These are phyloP conservation scores for Philonicus albiceps DNA, from an alignment of 2,888 invertebrate species.

Conservation along the genomic window DNA sequence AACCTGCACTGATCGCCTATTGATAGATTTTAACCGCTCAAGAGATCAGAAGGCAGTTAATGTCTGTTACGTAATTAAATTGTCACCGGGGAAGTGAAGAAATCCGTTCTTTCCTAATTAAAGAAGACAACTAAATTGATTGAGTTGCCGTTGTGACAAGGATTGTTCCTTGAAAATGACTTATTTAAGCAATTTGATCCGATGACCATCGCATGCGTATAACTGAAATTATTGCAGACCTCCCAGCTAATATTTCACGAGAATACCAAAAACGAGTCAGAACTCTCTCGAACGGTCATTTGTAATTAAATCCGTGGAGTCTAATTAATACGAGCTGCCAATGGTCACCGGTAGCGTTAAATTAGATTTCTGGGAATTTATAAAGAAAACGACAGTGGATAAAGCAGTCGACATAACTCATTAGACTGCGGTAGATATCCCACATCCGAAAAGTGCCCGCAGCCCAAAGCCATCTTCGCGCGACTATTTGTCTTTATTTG, in stretches of 20 bases:
- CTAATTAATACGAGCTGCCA: slow-evolving; percentile 28
- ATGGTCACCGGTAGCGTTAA: slow-evolving; percentile 41
- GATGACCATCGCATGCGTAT: not conserved
- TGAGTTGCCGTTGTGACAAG: not conserved
- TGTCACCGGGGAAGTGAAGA: not conserved
- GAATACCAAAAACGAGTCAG: not conserved
- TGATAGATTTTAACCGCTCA: not conserved
- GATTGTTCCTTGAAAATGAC: not conserved
- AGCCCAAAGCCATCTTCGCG: not conserved
- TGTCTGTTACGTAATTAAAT: not conserved
- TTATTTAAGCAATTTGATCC: not conserved
- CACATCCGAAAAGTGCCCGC: not conserved
- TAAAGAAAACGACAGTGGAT: slow-evolving; percentile 21
- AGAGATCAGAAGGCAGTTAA: not conserved
- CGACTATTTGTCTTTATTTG: slow-evolving; percentile 28
- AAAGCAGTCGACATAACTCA: slow-evolving; percentile 26
- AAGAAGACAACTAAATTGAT: not conserved
- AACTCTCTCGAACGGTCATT: not conserved
- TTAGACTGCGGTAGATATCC: slow-evolving; percentile 13
- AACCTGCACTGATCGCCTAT: not conserved
- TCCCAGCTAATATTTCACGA: not conserved
- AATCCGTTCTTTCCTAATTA: not conserved
- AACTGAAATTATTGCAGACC: not conserved
- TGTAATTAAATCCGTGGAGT: not conserved
- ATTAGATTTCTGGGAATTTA: slow-evolving; percentile 31